A percentile compares a stretch with the other conserved stretches of the same genome.
Conservation (phyloP, 2,113 vertebrate genomes). For the Tragulus kanchil region DNA sequence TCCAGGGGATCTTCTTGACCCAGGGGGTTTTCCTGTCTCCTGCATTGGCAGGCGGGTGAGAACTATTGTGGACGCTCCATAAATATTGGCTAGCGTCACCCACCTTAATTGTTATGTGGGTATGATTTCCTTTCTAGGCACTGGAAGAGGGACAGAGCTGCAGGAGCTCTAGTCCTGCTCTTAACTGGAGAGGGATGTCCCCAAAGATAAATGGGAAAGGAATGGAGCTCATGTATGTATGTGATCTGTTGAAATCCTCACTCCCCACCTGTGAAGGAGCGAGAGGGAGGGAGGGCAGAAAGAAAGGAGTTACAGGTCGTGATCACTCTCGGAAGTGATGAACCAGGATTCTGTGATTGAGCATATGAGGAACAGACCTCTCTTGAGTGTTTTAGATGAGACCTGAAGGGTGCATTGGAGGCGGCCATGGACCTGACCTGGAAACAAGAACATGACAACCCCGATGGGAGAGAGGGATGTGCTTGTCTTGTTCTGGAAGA, state of each 20-base stretch:
- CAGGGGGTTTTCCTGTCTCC: background rate
- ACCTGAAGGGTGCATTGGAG: background rate
- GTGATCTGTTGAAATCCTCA: background rate
- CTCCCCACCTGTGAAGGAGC: background rate
- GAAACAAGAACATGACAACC: no score
- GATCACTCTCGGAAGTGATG: background rate
- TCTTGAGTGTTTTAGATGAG: background rate
- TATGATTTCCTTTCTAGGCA: background rate
- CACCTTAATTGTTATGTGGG: background rate
- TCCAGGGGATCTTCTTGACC: background rate
- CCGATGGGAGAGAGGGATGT: fast-evolving
- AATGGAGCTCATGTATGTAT: no score
- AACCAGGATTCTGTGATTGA: background rate
- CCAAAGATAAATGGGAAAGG: background rate
- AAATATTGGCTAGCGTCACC: background rate
- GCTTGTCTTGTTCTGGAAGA: background rate
- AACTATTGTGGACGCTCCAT: background rate
- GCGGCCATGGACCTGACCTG: background rate
- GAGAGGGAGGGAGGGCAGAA: background rate
- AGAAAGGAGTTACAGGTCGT: background rate
- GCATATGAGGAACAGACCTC: background rate
- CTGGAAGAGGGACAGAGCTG: background rate
- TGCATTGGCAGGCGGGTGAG: background rate
- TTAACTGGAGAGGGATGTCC: background rate
- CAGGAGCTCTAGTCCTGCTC: background rate